Percentiles rank a stretch among this genome's conserved stretches.
These are phyloP conservation scores for Leptocoma aspasia DNA, from an alignment of 2,113 vertebrate species.

Conservation along the genomic window DNA sequence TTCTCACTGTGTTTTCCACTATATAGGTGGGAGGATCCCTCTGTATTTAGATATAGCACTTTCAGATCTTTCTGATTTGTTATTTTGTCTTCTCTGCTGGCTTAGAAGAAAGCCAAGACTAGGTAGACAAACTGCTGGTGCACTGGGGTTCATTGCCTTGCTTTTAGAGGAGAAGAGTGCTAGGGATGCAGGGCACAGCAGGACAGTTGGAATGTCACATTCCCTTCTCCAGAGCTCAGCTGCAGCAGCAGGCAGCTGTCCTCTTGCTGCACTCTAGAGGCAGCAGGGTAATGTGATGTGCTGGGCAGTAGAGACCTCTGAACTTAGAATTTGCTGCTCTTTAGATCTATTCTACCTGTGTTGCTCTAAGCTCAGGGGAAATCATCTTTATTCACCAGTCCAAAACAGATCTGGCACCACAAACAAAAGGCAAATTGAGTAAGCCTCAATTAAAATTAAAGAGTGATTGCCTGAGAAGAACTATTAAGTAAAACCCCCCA, in stretches of 20 bases:
- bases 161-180: neutral
- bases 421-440: neutral
- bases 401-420: neutral
- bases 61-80: neutral
- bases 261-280: neutral
- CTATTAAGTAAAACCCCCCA: neutral
- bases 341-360: neutral
- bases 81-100: neutral
- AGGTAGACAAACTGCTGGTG: neutral
- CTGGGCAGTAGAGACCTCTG: neutral
- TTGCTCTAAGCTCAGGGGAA: neutral
- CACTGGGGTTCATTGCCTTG: neutral
- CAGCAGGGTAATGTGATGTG: neutral
- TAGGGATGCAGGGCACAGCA: neutral
- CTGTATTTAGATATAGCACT: neutral
- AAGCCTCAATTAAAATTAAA: neutral
- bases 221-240: neutral
- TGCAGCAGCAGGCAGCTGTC: neutral
- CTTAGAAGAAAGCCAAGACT: neutral
- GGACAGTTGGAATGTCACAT: neutral
- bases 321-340: neutral
- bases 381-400: rapidly evolving
- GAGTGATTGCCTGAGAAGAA: rapidly evolving
- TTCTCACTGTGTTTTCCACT: neutral
- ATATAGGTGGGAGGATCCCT: neutral